Evolutionary conservation across 2,113 vertebrate genomes (phyloP).

Genomic region (Sakesphorus luctuosus): DNA sequence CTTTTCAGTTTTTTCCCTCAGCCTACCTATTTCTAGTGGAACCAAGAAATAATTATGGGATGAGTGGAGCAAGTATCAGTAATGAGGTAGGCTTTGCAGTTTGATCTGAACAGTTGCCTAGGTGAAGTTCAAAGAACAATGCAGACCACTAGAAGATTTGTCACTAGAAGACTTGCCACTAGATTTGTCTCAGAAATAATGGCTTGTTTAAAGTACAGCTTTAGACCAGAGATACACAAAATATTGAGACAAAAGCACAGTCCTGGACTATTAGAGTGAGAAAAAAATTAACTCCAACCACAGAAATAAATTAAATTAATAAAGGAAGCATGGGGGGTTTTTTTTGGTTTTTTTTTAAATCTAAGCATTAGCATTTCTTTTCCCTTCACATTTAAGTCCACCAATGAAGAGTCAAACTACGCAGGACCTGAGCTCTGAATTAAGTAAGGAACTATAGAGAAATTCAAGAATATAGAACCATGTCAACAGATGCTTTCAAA

Average conservation of each 20-base stretch:
- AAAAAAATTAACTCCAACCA: background rate
- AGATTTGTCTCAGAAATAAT: background rate
- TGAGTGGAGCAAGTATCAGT: background rate
- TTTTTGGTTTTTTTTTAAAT: background rate
- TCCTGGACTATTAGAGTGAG: background rate
- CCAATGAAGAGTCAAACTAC: background rate
- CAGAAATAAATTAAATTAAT: background rate
- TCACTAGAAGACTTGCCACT: background rate
- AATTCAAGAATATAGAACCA: background rate
- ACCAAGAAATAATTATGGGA: background rate
- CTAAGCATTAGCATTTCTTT: background rate
- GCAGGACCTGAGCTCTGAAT: background rate
- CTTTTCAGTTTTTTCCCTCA: background rate
- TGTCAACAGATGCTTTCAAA: background rate
- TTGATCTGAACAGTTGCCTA: slow-evolving; percentile 42
- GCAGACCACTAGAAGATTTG: background rate
- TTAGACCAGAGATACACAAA: background rate
- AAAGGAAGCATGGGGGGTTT: background rate
- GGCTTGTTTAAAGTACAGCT: background rate
- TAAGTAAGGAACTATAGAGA: background rate
- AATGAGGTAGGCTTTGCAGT: slow-evolving; percentile 27
- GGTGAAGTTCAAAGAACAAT: slow-evolving; percentile 37
- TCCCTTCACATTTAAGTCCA: background rate
- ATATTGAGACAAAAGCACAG: background rate
- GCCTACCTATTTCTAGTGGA: background rate